A percentile compares a stretch with the other conserved stretches of the same genome.
phyloP scores from a whole-genome alignment of 2,888 invertebrate species.

The Cerceris rybyensis region DNA sequence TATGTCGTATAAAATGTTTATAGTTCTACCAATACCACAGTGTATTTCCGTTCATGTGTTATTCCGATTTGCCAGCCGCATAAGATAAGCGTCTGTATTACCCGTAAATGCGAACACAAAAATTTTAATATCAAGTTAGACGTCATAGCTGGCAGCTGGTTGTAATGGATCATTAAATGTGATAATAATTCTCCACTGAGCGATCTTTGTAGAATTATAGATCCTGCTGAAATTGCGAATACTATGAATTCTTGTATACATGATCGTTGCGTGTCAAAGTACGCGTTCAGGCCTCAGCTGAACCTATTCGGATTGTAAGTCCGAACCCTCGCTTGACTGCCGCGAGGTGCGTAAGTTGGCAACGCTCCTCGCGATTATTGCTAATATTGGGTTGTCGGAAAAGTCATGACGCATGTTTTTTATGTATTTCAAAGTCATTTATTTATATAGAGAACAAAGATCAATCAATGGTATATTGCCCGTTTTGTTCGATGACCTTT shows the following conservation, averaged over 20 bases:
- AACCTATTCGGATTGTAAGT: no score
- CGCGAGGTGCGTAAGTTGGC: no score
- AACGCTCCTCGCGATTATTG: no score
- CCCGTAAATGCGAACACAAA: constrained; percentile 12
- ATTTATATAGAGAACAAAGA: no score
- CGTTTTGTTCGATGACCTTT: no score
- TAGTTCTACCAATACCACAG: neutral
- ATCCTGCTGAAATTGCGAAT: neutral
- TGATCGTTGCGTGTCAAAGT: no score
- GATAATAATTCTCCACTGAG: neutral
- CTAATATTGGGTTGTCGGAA: no score
- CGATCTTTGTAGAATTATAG: neutral
- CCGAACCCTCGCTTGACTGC: no score
- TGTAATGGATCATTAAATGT: neutral
- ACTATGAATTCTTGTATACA: neutral
- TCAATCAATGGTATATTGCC: no score
- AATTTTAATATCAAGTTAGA: constrained; percentile 17
- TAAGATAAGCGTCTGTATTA: constrained; percentile 2
- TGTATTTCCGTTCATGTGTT: neutral
- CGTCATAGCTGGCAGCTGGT: neutral
- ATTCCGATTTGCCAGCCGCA: neutral
- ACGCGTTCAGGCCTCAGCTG: no score
- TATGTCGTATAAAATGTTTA: constrained; percentile 22
- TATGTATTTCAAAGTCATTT: no score
- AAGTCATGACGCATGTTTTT: no score